Evolutionary conservation across 2,888 invertebrate species (phyloP), one percentile per base, ranked within the genome.

Genomic region (Ganaspis brasiliensis): DNA sequence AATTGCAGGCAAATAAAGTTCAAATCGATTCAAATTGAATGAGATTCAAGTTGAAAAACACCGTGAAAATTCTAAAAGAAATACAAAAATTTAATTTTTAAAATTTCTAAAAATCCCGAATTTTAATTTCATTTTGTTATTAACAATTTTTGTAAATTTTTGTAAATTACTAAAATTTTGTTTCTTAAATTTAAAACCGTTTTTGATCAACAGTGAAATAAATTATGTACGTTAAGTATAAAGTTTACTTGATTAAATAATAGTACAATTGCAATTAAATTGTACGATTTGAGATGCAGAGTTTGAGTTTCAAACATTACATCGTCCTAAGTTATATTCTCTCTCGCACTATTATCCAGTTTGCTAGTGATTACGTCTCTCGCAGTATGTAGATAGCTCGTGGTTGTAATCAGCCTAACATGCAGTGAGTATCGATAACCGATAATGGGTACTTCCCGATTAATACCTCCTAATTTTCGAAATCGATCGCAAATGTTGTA

Each of bases 351-450:
- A 67, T 67, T 45, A 67, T 67, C 67, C 24, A 67, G 45, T 67
- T 67, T 45, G 67, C 40, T 21, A n/a, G 45, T 67, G 45, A 67
- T 67, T 67, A 67, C 45, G 45, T 67, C 45, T 67, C 45, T 67
- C 40, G 24, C 67, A 45, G 40, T 21, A 67, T 67, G 67, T 67
- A 67, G 24, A 67, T 26, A 45, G 45, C 24, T 67, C 45, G 45
- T 67, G 45, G 24, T 67, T 67, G 67, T 67, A 67, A 67, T 67
- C 67, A 67, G 24, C 45, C 67, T 67, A 67, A 67, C 67, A 67
- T 67, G 67, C 67, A 45, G 24, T n/a, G 67, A 67, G 67, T 67
- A 67, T 67, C 67, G 67, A 67, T 67, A 67, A 67, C 67, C 67
- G 45, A 67, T 67, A 67, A 67, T 67, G 24, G 67, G n/a, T 45